Conservation (phyloP, 2,797 vertebrate species). For the Rhabdophis nuchalis region DNA sequence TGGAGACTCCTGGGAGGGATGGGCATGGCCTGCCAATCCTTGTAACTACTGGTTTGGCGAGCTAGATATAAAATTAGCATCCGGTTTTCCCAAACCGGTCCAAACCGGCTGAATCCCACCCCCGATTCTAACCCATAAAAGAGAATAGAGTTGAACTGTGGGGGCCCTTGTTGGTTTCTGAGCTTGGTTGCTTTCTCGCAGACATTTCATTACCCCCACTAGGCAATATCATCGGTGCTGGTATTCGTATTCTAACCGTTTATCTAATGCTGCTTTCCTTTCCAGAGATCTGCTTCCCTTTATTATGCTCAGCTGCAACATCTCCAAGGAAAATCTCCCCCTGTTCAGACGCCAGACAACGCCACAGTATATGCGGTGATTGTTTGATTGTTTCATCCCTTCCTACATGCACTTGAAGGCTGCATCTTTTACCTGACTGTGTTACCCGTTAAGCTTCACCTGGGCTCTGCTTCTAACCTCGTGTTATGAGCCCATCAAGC, state of each 20-base stretch:
- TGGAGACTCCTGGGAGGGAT: no score
- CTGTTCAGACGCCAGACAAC: neutral
- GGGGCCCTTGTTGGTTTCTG: neutral
- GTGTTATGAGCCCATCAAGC: neutral
- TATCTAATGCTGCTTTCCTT: neutral
- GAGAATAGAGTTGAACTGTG: neutral
- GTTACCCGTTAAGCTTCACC: neutral
- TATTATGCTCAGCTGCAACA: constrained; percentile 17
- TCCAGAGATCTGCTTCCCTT: neutral
- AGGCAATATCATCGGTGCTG: neutral
- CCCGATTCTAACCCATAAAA: neutral
- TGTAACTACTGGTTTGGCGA: no score
- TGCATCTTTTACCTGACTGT: neutral
- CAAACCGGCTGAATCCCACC: no score
- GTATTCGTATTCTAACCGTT: neutral
- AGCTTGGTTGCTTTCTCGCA: neutral
- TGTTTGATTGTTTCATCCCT: neutral
- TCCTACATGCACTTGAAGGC: neutral
- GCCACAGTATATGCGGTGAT: neutral
- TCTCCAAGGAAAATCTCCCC: neutral
- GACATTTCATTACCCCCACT: neutral
- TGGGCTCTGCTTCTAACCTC: neutral
- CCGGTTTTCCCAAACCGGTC: no score
- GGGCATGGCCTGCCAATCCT: no score
- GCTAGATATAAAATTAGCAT: no score